A percentile compares a stretch with the other conserved stretches of the same genome.
phyloP scores from a whole-genome alignment of 2,113 vertebrate species.

The Chaenogobius annularis region DNA sequence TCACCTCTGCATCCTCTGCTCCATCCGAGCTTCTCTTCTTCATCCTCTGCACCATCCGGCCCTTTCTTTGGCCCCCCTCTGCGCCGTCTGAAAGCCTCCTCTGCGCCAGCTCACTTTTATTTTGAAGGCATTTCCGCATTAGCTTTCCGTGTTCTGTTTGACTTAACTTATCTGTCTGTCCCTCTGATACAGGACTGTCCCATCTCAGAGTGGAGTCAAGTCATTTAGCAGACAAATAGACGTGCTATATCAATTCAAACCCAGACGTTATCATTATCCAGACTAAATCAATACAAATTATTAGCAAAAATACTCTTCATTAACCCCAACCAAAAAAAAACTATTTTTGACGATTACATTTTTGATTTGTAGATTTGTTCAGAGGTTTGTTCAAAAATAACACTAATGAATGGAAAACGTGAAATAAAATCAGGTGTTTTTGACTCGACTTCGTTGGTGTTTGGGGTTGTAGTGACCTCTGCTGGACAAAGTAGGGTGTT shows the following conservation, averaged over 20 bases:
- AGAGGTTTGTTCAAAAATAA: no score
- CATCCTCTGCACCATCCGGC: background rate
- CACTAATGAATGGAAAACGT: no score
- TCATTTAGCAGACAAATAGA: background rate
- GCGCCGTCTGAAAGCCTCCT: background rate
- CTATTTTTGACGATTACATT: no score
- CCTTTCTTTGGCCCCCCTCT: no score
- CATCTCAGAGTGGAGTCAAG: background rate
- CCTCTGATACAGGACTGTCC: background rate
- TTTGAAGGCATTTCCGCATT: conserved; percentile 17
- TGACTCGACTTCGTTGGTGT: background rate
- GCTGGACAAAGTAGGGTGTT: background rate
- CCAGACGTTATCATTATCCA: no score
- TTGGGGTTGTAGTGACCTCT: background rate
- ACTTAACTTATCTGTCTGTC: background rate
- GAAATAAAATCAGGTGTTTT: no score
- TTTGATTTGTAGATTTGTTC: no score
- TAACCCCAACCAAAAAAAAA: no score
- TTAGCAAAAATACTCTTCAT: background rate
- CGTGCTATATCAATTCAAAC: no score
- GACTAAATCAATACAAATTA: background rate
- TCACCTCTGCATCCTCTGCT: no score
- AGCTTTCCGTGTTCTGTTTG: background rate
- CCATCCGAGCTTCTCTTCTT: no score
- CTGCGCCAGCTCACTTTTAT: background rate